Base-by-base conservation (phyloP, 1,140 invertebrate genomes). In the Zaprionus capensis region DNA sequence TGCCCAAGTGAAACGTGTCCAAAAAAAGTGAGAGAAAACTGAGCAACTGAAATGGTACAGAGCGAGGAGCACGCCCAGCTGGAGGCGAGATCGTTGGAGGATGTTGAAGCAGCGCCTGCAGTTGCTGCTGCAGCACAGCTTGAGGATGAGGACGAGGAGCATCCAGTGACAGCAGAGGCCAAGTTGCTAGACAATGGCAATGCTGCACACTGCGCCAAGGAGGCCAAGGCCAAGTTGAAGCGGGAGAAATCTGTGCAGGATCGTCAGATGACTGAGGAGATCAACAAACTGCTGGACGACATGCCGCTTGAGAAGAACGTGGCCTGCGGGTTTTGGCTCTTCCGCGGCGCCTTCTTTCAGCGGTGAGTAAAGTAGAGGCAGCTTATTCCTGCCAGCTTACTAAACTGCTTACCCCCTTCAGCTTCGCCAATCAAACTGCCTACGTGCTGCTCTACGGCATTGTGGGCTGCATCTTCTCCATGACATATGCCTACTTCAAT, bases 401-500 rank as follows among this genome's bases (percentile, higher is more conserved):
- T 58, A 14, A 56, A n/a, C 12, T 20, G 5, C 46, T 36, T 41
- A 58, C 12, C 14, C 1, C 44, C n/a, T 17, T 41, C 62, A 94
- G 93, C 77, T 96, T 96, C 62, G 96, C 96, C 15, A 96, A 96
- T 80, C 96, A 97, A 88, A 96, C 96, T 66, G 94, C 94, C 0
- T 97, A 96, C 77, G 94, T 97, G 2, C 91, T 96, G 53, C 92
- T 96, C 0, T 97, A 96, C 77, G 96, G 96, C 51, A 91, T 96
- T 4, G 93, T 97, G 2, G 96, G 96, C 2, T 95, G 96, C 74
- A 94, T 96, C 55, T 96, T 96, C 78, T 95, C 95, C n/a, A 96
- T 96, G 70, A 95, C 95, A 70, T 96, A 95, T 81, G 94, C 96
- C 2, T 97, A 97, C 85, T 96, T 96, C 71, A 96, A 96, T 81